Conservation (phyloP, 2,113 vertebrate genomes). For the Myxocyprinus asiaticus region DNA sequence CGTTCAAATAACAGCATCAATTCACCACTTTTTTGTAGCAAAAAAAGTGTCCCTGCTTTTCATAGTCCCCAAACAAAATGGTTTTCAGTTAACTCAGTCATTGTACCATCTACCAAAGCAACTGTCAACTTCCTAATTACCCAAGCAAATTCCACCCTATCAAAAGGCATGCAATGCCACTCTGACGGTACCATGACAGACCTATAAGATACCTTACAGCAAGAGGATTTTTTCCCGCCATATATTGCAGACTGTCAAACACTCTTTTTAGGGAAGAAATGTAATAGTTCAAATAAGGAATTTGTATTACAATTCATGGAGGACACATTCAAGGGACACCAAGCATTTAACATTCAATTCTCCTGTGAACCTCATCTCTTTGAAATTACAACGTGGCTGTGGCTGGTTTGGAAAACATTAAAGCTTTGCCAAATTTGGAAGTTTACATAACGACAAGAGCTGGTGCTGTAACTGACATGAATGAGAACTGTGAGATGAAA, state of each 20-base stretch:
- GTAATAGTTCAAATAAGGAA: neutral
- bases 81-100: neutral
- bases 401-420: neutral
- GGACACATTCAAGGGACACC: slow-evolving; percentile 31
- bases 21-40: slow-evolving; percentile 20
- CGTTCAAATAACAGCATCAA: slow-evolving; percentile 52
- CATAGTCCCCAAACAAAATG: neutral
- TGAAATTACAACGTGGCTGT: neutral
- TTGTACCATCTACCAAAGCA: neutral
- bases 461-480: neutral
- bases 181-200: slow-evolving; percentile 9
- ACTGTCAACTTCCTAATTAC: neutral
- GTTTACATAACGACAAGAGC: neutral
- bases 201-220: neutral
- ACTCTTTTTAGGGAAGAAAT: slow-evolving; percentile 4
- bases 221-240: neutral
- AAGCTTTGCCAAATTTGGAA: slow-evolving; percentile 1
- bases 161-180: neutral
- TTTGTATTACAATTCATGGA: slow-evolving; percentile 31
- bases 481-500: slow-evolving; percentile 13
- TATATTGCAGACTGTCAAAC: slow-evolving; percentile 26
- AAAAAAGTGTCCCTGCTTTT: slow-evolving; percentile 13
- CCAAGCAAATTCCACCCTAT: slow-evolving; percentile 1
- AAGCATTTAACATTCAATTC: slow-evolving; percentile 21
- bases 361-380: neutral